These are phyloP conservation scores for Drosophila truncata DNA, from an alignment of 1,140 invertebrate genomes.

Conservation along the genomic window DNA sequence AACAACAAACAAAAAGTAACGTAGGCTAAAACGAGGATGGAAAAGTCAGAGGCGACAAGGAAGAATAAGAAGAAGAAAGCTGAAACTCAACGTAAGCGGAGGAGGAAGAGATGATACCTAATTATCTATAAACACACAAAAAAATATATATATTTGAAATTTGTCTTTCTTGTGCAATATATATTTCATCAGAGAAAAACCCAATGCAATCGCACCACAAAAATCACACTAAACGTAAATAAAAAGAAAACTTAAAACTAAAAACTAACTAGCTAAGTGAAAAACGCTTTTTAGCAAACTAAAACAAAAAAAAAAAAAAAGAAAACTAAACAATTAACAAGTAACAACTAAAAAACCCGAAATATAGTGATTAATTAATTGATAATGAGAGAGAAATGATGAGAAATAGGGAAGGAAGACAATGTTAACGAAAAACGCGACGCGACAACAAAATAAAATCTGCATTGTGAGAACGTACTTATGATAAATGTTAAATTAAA, in stretches of 20 bases:
- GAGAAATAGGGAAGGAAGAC: slow-evolving; percentile 7
- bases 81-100: slow-evolving; percentile 10
- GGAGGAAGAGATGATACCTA: slow-evolving; percentile 18
- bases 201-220: slow-evolving; percentile 28
- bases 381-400: slow-evolving; percentile 27
- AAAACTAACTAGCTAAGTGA: slow-evolving; percentile 42
- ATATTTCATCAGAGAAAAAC: slow-evolving; percentile 43
- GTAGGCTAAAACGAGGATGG: background rate
- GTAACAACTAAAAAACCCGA: slow-evolving; percentile 11
- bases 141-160: slow-evolving; percentile 41
- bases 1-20: slow-evolving; percentile 16
- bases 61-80: slow-evolving; percentile 14
- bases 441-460: slow-evolving; percentile 35
- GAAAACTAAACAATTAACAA: slow-evolving; percentile 2
- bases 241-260: slow-evolving; percentile 16
- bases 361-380: slow-evolving; percentile 41
- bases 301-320: slow-evolving; percentile 17
- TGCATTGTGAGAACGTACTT: slow-evolving; percentile 79
- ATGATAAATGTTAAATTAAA: slow-evolving; percentile 77
- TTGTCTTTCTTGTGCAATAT: slow-evolving; percentile 55
- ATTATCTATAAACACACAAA: slow-evolving; percentile 15
- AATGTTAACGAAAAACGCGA: slow-evolving; percentile 17
- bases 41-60: slow-evolving; percentile 17
- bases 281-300: slow-evolving; percentile 65
- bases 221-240: slow-evolving; percentile 29